Base-by-base conservation (phyloP, 2,888 invertebrate species). In the Crepidodera aurea region DNA sequence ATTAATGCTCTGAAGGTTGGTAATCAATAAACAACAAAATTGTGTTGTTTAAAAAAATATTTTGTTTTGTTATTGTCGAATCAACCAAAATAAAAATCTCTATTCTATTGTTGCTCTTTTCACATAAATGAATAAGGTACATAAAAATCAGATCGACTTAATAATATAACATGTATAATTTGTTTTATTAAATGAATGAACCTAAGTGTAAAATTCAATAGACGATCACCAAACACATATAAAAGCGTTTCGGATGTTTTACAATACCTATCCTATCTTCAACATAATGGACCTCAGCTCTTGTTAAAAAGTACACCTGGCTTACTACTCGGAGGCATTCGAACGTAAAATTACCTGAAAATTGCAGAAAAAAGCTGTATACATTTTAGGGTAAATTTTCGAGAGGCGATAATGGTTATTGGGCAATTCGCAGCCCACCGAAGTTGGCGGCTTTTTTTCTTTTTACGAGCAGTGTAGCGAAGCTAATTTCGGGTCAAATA, bases 301-400 rank as follows among this genome's bases (percentile, higher is more conserved):
- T 74, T 74, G 73, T 77, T 67, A 60, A 32, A 56, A 51, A 60
- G 66, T 73, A 67, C 78, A 79, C 78, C 78, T 78, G 79, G 79
- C 69, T 65, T 51, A 46, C 54, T 58, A 55, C 65, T 46, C 46
- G 39, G 67, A 71, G 57, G 69, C 78, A 75, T 69, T 72, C 75
- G 71, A 63, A 73, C 78, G 79, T 79, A 71, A 79, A 79, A 79
- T 79, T 73, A 75, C 74, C 77, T 76, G 78, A 79, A 79, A 79
- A 79, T 79, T 78, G 74, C 70, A 59, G 75, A 70, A 73, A 73
- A 75, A 75, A 74, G 42, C 32, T 61, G 68, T 68, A 64, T 64
- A 69, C 66, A 71, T 73, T 75, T 69, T 71, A 73, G 76, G 75
- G 72, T 71, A 75, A 73, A 74, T 72, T 71, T 62, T 68, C 62